Percentiles rank a stretch among this genome's conserved stretches.
These are phyloP conservation scores for Caenorhabditis sulstoni DNA, from an alignment of 2,888 invertebrate species.

Conservation along the genomic window DNA sequence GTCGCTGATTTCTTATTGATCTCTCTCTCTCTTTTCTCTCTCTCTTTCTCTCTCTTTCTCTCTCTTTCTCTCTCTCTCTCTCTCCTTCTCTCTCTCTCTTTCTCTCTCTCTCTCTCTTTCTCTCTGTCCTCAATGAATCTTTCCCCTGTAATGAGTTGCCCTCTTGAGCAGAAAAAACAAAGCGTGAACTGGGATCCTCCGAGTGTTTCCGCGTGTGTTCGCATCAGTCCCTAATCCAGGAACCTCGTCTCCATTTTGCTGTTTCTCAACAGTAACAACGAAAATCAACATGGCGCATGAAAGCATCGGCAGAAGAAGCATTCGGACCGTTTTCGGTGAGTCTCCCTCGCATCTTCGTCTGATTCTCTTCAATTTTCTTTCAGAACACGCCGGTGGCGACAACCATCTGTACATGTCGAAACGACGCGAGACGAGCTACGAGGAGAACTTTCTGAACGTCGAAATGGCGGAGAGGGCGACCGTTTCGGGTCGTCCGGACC, in stretches of 20 bases:
- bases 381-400: conserved; percentile 47
- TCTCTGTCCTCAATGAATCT: too few relatives aligned
- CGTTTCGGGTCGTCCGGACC: not conserved
- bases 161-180: too few relatives aligned
- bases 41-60: too few relatives aligned
- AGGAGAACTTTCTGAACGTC: conserved; percentile 2
- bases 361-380: not conserved
- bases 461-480: conserved; percentile 24
- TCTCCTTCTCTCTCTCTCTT: too few relatives aligned
- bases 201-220: too few relatives aligned
- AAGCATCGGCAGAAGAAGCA: conserved; percentile 24
- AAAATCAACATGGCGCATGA: conserved; percentile 20
- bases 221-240: too few relatives aligned
- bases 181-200: not conserved
- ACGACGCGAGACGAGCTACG: too few relatives aligned
- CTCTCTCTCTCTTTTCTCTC: too few relatives aligned
- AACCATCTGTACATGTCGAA: not conserved
- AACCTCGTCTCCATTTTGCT: conserved; percentile 3
- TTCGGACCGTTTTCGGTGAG: conserved; percentile 17
- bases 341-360: not conserved
- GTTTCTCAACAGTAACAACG: not conserved
- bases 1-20: too few relatives aligned
- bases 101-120: too few relatives aligned
- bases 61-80: too few relatives aligned
- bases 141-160: too few relatives aligned